phyloP scores from a whole-genome alignment of 2,888 invertebrate genomes.

The Urechis unicinctus region DNA sequence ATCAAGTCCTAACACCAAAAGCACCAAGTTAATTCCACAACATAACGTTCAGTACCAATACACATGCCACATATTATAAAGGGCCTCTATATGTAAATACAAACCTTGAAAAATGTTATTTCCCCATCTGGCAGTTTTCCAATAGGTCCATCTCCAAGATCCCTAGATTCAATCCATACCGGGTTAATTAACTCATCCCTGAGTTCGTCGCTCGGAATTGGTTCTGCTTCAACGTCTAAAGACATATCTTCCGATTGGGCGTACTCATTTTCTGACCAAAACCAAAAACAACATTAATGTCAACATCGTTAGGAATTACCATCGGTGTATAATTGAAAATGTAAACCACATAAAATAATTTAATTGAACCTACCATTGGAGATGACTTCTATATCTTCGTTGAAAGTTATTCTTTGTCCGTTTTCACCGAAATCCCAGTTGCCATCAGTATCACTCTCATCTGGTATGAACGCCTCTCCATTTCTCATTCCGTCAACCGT shows the following conservation, averaged over 20 bases:
- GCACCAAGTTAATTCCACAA: too few species aligned
- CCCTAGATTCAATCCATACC: slow-evolving; percentile 85
- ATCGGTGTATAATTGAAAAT: too few species aligned
- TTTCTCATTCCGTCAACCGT: too few species aligned
- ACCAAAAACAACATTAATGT: too few species aligned
- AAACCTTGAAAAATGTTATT: slow-evolving; percentile 63
- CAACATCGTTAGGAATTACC: too few species aligned
- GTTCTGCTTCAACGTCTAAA: background rate
- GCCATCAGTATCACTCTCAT: too few species aligned
- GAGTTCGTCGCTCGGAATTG: slow-evolving; percentile 40
- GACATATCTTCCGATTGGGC: background rate
- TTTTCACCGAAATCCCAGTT: too few species aligned
- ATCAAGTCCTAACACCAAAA: slow-evolving; percentile 67
- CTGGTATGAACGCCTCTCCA: too few species aligned
- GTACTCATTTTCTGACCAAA: slow-evolving; percentile 55
- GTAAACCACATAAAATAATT: background rate
- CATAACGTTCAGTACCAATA: background rate
- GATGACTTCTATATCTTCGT: too few species aligned
- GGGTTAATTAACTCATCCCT: slow-evolving; percentile 84
- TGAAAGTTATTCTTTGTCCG: too few species aligned
- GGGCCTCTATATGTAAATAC: background rate
- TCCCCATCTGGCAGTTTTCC: slow-evolving; percentile 60
- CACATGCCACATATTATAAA: background rate
- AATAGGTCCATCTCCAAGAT: slow-evolving; percentile 74
- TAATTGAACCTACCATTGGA: too few species aligned